Evolutionary conservation across 1,140 invertebrate species (phyloP).

Genomic region (Solen grandis): DNA sequence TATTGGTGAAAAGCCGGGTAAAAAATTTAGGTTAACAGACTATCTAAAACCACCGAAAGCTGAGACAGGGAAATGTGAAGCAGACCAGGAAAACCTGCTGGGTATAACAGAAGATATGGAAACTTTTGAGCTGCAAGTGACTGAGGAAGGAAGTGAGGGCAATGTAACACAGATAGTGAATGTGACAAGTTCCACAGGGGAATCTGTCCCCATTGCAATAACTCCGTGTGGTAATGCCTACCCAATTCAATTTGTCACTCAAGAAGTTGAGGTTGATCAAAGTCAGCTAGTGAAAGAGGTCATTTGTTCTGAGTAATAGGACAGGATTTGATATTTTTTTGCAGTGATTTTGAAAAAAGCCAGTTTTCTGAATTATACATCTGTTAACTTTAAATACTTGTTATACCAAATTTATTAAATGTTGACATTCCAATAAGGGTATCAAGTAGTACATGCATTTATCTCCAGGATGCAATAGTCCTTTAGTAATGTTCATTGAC

Average conservation of each 20-base stretch:
- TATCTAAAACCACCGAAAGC: conserved; percentile 23
- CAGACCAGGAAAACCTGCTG: background rate
- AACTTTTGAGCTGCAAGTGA: conserved; percentile 38
- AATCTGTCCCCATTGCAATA: conserved; percentile 43
- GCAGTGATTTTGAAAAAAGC: too few species aligned
- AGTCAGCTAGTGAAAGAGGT: too few species aligned
- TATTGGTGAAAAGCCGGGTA: conserved; percentile 65
- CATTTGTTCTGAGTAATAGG: too few species aligned
- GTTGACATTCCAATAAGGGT: too few species aligned
- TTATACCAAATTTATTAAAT: too few species aligned
- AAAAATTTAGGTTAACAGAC: conserved; percentile 50
- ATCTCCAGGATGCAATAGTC: too few species aligned
- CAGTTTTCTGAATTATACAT: too few species aligned
- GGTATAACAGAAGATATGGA: conserved; percentile 23
- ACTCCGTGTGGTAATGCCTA: conserved; percentile 29
- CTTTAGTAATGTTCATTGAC: too few species aligned
- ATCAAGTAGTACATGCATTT: too few species aligned
- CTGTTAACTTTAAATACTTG: too few species aligned
- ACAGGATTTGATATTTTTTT: too few species aligned
- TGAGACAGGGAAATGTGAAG: background rate
- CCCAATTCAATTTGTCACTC: conserved; percentile 32
- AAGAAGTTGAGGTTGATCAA: conserved; percentile 27
- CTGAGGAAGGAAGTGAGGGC: conserved; percentile 1
- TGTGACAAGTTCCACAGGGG: conserved; percentile 34
- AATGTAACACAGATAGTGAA: conserved; percentile 38